Evolutionary conservation across 1,140 invertebrate genomes (phyloP), one percentile per base, ranked within the genome.

Genomic region (Nautilus pompilius): DNA sequence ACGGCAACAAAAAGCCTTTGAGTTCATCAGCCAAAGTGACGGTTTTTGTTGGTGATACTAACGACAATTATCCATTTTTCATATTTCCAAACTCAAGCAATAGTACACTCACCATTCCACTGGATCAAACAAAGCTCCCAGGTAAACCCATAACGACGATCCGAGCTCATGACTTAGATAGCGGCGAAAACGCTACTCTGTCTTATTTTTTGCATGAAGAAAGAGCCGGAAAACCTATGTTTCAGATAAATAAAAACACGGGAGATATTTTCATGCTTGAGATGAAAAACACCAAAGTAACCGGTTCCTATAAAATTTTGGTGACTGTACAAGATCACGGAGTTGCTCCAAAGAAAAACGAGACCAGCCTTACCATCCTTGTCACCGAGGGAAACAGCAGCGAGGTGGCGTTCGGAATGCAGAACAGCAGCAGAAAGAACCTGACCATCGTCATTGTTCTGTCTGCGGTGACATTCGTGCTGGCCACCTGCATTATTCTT

Each of bases 251-350:
- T 80, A 87, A 91, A 1, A 84, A 89, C 29, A 92, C 90, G 0
- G 95, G 94, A 0, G 90, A 93, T 0, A 91, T 96, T 65, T 89
- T 91, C 6, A 90, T 95, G n/a, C n/a, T n/a, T n/a, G n/a, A n/a
- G 1, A 88, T 93, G 66, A 63, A 34, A 91, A 72, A 93, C 91
- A 0, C 76, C 91, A 48, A 79, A 90, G 53, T 88, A 90, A 68
- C 36, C 56, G 56, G 13, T 62, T 60, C 65, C 3, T 69, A 71
- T 49, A 55, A 58, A 1, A 29, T 74, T 29, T 55, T 58, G 34
- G 65, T 76, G 6, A 59, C 65, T 2, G 72, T 66, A 2, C 68
- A 69, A 15, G 74, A 76, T 41, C 63, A 61, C 15, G 74, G 73
- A n/a, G 51, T 41, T 5, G 63, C 62, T 8, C 62, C 65, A 89